Evolutionary conservation across 2,113 vertebrate species (phyloP).

Genomic region (Alligator sinensis): DNA sequence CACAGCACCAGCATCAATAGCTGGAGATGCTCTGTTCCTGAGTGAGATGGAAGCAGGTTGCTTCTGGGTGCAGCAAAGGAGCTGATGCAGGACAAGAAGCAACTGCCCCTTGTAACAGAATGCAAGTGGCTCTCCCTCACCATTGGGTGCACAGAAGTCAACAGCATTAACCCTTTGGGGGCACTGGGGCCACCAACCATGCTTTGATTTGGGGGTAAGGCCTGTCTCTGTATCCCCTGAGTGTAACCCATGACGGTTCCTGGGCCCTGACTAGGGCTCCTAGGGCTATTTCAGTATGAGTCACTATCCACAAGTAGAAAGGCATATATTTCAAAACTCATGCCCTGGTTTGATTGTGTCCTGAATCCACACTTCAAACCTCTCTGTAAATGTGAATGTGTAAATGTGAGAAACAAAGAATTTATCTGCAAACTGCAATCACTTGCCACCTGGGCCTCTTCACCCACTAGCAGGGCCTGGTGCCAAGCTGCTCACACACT

Average conservation of each 20-base stretch:
- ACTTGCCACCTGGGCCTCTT: not conserved
- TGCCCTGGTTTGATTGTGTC: not conserved
- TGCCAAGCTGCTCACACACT: not conserved
- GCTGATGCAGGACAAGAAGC: not conserved
- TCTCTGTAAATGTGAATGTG: not conserved
- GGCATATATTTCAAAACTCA: not conserved
- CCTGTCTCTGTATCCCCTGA: not conserved
- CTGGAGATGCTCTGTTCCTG: not conserved
- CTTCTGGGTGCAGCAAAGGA: not conserved
- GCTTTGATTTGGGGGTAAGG: not conserved
- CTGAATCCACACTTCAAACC: not conserved
- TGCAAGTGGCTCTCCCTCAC: not conserved
- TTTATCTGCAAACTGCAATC: constrained; percentile 4
- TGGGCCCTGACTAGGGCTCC: too few relatives aligned
- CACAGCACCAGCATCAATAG: not conserved
- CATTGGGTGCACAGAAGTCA: not conserved
- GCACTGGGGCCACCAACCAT: not conserved
- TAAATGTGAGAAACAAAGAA: not conserved
- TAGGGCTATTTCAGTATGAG: not conserved
- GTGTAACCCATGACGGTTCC: not conserved
- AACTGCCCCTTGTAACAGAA: not conserved
- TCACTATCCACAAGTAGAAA: not conserved
- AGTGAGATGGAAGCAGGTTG: not conserved
- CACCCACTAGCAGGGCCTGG: not conserved
- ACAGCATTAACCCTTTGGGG: not conserved